phyloP scores from a whole-genome alignment of 2,113 vertebrate species.

The Stigmatopora nigra region DNA sequence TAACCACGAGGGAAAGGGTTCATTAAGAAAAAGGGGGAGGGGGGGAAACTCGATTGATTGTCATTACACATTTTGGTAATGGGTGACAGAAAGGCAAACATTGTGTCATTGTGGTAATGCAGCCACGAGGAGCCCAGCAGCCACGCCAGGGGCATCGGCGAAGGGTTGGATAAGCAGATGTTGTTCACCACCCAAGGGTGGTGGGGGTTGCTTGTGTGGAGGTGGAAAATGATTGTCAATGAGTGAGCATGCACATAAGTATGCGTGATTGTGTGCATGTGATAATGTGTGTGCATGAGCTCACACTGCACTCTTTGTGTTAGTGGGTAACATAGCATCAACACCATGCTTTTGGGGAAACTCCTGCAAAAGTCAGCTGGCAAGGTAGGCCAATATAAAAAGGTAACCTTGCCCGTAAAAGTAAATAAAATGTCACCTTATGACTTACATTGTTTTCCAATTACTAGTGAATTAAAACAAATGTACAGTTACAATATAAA shows the following conservation, averaged over 20 bases:
- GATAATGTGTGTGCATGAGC: conserved; percentile 23
- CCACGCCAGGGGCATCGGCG: conserved; percentile 67
- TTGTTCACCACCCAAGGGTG: conserved; percentile 67
- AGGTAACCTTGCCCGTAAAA: conserved; percentile 71
- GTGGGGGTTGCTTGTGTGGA: conserved; percentile 48
- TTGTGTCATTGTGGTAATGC: conserved; percentile 71
- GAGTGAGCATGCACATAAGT: conserved; percentile 16
- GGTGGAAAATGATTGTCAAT: conserved; percentile 22
- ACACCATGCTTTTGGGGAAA: conserved; percentile 52
- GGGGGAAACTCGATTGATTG: conserved; percentile 63
- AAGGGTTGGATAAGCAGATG: conserved; percentile 73
- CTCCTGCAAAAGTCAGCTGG: conserved; percentile 63
- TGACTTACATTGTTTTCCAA: not conserved
- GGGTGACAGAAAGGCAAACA: conserved; percentile 68
- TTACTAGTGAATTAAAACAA: not conserved
- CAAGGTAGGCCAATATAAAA: conserved; percentile 67
- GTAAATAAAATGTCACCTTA: conserved; percentile 33
- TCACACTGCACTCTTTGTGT: conserved; percentile 5
- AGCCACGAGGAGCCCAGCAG: conserved; percentile 70
- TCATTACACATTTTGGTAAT: conserved; percentile 74
- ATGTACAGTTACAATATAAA: not conserved
- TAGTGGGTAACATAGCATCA: conserved; percentile 11
- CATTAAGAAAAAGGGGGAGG: conserved; percentile 28
- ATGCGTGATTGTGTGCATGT: conserved; percentile 18
- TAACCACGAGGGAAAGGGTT: conserved; percentile 48